phyloP scores from a whole-genome alignment of 2,113 vertebrate genomes.

The Ursus arctos region DNA sequence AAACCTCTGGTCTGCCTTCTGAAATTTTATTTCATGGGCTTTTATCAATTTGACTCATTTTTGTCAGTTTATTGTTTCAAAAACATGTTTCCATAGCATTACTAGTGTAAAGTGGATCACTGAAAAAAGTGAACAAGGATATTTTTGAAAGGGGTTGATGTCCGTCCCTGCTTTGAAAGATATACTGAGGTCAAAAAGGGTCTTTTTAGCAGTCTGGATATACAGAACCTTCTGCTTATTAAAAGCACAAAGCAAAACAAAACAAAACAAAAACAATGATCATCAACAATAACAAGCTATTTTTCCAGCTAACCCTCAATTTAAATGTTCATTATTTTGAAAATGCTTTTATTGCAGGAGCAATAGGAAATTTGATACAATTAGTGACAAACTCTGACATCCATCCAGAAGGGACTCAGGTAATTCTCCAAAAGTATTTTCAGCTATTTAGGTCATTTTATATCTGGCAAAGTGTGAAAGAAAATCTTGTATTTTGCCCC shows the following conservation, averaged over 20 bases:
- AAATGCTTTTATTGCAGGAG: conserved; percentile 32
- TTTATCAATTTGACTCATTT: conserved; percentile 38
- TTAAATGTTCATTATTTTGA: conserved; percentile 63
- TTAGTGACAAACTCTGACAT: conserved; percentile 58
- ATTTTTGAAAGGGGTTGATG: conserved; percentile 34
- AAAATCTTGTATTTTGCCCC: conserved; percentile 7
- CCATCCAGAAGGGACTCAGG: background rate
- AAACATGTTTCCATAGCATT: conserved; percentile 1
- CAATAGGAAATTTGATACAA: conserved; percentile 58
- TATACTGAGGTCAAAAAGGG: background rate
- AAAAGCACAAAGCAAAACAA: background rate
- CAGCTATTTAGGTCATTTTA: conserved; percentile 50
- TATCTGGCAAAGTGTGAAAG: background rate
- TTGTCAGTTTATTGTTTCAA: conserved; percentile 30
- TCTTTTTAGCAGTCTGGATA: background rate
- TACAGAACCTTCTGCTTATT: conserved; percentile 26
- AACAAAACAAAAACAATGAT: background rate
- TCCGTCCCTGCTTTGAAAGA: background rate
- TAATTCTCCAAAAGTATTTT: conserved; percentile 40
- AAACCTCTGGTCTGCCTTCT: background rate
- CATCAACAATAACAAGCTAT: background rate
- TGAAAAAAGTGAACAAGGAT: conserved; percentile 44
- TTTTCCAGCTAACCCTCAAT: background rate
- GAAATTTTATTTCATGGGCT: background rate
- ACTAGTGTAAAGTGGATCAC: conserved; percentile 20